Evolutionary conservation across 2,797 vertebrate genomes (phyloP).

Genomic region (Gambusia yucatana): DNA sequence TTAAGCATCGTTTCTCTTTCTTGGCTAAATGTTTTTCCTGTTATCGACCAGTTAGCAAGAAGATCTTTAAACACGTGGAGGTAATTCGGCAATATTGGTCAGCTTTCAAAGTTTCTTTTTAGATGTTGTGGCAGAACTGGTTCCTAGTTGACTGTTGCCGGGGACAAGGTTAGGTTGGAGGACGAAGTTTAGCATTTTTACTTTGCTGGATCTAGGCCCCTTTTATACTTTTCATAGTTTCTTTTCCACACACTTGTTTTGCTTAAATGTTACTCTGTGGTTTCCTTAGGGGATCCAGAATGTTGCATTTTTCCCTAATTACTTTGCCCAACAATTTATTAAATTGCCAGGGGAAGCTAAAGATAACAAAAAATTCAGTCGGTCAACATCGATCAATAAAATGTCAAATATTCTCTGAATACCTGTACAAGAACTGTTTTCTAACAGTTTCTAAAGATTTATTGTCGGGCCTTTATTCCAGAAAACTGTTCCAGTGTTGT

Average conservation of each 20-base stretch:
- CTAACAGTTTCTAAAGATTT: background rate
- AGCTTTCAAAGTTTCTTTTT: slow-evolving; percentile 32
- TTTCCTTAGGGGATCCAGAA: background rate
- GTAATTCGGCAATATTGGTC: slow-evolving; percentile 7
- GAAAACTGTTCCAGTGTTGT: background rate
- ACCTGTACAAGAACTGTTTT: background rate
- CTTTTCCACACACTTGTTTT: background rate
- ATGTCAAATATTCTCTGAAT: background rate
- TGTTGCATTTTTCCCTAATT: background rate
- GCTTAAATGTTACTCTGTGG: background rate
- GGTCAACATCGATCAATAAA: background rate
- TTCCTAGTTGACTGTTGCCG: slow-evolving; percentile 27
- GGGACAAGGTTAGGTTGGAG: slow-evolving; percentile 7
- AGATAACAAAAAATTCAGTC: background rate
- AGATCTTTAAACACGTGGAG: slow-evolving; percentile 17
- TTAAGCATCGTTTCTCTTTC: slow-evolving; percentile 44
- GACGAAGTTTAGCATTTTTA: slow-evolving; percentile 14
- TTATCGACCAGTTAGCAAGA: background rate
- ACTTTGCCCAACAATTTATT: background rate
- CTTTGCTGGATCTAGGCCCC: slow-evolving; percentile 24
- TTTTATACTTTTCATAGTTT: slow-evolving; percentile 28
- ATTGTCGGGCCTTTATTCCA: background rate
- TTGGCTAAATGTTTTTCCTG: slow-evolving; percentile 15
- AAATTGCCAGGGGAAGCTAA: background rate
- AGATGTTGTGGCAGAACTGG: slow-evolving; percentile 29